Conservation (phyloP, 1,140 invertebrate genomes). For the Anadara kagoshimensis region DNA sequence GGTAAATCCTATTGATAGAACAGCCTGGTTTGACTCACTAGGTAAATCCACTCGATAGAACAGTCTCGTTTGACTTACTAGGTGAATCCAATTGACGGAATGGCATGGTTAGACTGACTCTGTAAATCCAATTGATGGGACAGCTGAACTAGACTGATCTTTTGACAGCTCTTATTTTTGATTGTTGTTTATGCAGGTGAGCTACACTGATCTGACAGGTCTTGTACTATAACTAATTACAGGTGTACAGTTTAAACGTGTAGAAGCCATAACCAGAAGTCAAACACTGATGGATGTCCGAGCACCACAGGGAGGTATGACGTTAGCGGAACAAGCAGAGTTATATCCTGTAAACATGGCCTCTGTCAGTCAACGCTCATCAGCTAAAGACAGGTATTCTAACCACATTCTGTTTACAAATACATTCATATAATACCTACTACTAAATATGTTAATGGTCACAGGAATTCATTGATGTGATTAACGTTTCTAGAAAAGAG, state of each 20-base stretch:
- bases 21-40: not conserved
- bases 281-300: slow-evolving; percentile 39
- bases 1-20: not conserved
- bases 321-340: slow-evolving; percentile 25
- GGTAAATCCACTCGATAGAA: not conserved
- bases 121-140: not conserved
- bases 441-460: too few relatives aligned
- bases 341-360: slow-evolving; percentile 13
- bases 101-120: not conserved
- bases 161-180: too few relatives aligned
- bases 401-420: too few relatives aligned
- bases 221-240: not conserved
- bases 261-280: slow-evolving; percentile 50
- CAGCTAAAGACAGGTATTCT: slow-evolving; percentile 3
- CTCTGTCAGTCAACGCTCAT: not conserved
- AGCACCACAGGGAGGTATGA: not conserved
- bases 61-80: not conserved
- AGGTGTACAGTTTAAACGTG: slow-evolving; percentile 40
- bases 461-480: too few relatives aligned
- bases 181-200: not conserved
- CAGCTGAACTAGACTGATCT: not conserved
- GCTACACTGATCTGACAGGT: not conserved
- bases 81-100: not conserved
- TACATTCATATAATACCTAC: too few relatives aligned
- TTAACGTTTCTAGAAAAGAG: too few relatives aligned